phyloP scores from a whole-genome alignment of 1,140 invertebrate species.

The Drosophila bipectinata region DNA sequence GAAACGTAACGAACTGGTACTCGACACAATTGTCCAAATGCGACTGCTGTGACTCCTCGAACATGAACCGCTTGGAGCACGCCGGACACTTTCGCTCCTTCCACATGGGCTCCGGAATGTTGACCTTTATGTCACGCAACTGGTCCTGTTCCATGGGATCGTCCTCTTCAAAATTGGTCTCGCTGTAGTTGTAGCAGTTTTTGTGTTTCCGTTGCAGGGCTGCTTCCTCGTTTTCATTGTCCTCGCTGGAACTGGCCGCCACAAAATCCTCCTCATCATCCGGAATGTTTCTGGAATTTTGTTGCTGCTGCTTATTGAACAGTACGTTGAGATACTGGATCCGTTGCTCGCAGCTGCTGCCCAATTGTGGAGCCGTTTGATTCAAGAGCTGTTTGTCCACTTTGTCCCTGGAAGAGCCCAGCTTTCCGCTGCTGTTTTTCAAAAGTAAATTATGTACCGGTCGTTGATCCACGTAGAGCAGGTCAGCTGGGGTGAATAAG shows the following conservation, averaged over 20 bases:
- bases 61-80: conserved; percentile 78
- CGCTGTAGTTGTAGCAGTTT: conserved; percentile 74
- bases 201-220: conserved; percentile 58
- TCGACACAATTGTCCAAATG: conserved; percentile 76
- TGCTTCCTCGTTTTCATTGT: conserved; percentile 50
- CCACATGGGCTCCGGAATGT: conserved; percentile 76
- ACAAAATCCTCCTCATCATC: conserved; percentile 72
- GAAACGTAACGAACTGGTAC: conserved; percentile 65
- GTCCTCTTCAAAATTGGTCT: conserved; percentile 82
- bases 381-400: conserved; percentile 70
- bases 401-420: conserved; percentile 58
- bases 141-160: conserved; percentile 78
- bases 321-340: conserved; percentile 70
- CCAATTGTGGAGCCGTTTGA: conserved; percentile 27
- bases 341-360: conserved; percentile 44
- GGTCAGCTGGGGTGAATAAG: conserved; percentile 58
- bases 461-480: conserved; percentile 62
- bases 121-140: conserved; percentile 68
- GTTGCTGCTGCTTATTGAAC: conserved; percentile 60
- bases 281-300: conserved; percentile 26
- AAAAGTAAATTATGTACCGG: conserved; percentile 65
- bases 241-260: conserved; percentile 52
- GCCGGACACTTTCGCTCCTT: conserved; percentile 80
- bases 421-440: conserved; percentile 50
- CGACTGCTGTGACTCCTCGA: conserved; percentile 73